A percentile compares a stretch with the other conserved stretches of the same genome.
These are phyloP conservation scores for Mungos mungo DNA, from an alignment of 2,113 vertebrate species.

Conservation along the genomic window DNA sequence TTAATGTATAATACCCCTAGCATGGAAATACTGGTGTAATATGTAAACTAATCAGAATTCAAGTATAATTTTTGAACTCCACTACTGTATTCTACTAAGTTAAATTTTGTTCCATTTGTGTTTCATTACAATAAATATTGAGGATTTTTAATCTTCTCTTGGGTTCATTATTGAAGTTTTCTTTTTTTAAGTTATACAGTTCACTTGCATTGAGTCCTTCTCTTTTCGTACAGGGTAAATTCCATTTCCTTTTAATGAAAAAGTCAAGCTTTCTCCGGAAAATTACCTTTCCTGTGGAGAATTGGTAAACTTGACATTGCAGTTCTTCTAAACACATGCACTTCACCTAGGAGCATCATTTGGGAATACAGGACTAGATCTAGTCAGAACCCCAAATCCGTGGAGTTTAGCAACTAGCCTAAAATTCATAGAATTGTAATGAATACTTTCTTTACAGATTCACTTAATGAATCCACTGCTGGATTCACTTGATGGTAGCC, in stretches of 20 bases:
- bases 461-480: neutral
- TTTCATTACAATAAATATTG: neutral
- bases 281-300: neutral
- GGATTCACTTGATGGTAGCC: neutral
- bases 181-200: neutral
- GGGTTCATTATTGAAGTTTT: neutral
- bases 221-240: neutral
- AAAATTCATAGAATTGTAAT: neutral
- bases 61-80: neutral
- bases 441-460: neutral
- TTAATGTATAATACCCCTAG: neutral
- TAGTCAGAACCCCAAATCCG: neutral
- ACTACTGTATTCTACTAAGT: neutral
- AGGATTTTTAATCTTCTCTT: slow-evolving; percentile 5
- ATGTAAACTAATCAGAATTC: neutral
- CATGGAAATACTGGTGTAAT: neutral
- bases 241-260: slow-evolving; percentile 15
- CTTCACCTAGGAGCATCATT: neutral
- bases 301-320: neutral
- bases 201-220: neutral
- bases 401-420: neutral
- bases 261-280: neutral
- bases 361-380: neutral
- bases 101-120: neutral
- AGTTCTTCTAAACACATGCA: neutral